phyloP scores from a whole-genome alignment of 2,888 invertebrate species.

The Polymixis lichenea region DNA sequence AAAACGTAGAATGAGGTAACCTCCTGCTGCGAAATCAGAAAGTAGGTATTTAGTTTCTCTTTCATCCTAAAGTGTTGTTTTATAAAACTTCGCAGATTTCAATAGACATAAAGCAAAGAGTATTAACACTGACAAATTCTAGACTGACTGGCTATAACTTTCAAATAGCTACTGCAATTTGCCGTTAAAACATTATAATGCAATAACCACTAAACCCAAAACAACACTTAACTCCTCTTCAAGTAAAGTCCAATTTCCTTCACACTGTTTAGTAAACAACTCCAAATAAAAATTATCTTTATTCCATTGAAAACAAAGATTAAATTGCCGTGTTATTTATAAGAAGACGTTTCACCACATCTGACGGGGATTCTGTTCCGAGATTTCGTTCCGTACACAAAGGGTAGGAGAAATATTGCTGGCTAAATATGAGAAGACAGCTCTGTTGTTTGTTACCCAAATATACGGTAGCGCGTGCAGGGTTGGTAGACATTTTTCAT shows the following conservation, averaged over 20 bases:
- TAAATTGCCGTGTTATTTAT: slow-evolving; percentile 55
- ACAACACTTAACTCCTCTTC: neutral
- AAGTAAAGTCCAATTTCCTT: slow-evolving; percentile 36
- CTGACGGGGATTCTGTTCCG: slow-evolving; percentile 72
- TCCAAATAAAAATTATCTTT: slow-evolving; percentile 44
- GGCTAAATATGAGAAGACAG: slow-evolving; percentile 77
- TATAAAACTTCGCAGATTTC: neutral
- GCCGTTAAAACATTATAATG: slow-evolving; percentile 50
- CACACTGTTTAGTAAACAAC: neutral
- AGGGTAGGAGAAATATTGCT: slow-evolving; percentile 78
- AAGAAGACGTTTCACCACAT: slow-evolving; percentile 66
- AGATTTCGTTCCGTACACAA: slow-evolving; percentile 74
- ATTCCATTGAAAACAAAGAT: slow-evolving; percentile 35
- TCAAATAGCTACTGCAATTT: slow-evolving; percentile 66
- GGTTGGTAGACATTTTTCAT: slow-evolving; percentile 49
- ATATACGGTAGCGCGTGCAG: slow-evolving; percentile 68
- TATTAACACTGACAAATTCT: slow-evolving; percentile 59
- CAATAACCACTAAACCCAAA: slow-evolving; percentile 20
- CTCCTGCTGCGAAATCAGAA: neutral
- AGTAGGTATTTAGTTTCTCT: neutral
- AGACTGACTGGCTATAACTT: slow-evolving; percentile 59
- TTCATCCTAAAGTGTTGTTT: neutral
- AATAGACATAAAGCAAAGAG: slow-evolving; percentile 41
- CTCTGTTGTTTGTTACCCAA: slow-evolving; percentile 74
- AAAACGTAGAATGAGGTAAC: too few species aligned